Percentiles rank a stretch among this genome's conserved stretches.
Conservation (phyloP, 1,140 invertebrate species). For the Drosophila yakuba region DNA sequence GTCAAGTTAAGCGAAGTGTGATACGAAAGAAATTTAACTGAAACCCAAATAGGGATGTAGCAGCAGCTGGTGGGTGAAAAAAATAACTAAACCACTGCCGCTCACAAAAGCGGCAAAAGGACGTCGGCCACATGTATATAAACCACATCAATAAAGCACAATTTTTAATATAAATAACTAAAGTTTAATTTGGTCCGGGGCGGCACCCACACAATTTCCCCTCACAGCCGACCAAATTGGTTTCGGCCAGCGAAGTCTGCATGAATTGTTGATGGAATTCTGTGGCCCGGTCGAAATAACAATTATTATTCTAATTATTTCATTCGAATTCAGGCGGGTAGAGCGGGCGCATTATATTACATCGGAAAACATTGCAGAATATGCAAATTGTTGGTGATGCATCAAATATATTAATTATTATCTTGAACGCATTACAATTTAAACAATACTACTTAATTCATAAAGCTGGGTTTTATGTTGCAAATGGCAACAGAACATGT, state of each 20-base stretch:
- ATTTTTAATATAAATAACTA: constrained; percentile 83
- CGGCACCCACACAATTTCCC: constrained; percentile 16
- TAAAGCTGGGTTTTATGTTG: background rate
- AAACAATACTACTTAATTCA: background rate
- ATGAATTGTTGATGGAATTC: constrained; percentile 52
- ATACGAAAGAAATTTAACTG: constrained; percentile 50
- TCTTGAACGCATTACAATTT: background rate
- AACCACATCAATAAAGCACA: constrained; percentile 81
- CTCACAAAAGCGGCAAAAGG: constrained; percentile 54
- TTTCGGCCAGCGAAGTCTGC: constrained; percentile 38
- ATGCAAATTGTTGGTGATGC: background rate
- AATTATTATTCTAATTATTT: constrained; percentile 76
- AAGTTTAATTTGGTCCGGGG: constrained; percentile 72
- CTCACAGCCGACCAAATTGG: constrained; percentile 9
- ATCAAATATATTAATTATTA: constrained; percentile 8
- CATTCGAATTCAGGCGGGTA: constrained; percentile 39
- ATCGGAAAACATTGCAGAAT: constrained; percentile 12
- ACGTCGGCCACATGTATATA: constrained; percentile 39
- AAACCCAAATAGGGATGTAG: constrained; percentile 41
- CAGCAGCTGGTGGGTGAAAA: constrained; percentile 37
- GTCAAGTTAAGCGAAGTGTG: constrained; percentile 62
- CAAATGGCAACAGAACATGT: background rate
- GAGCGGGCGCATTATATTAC: constrained; percentile 16
- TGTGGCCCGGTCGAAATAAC: constrained; percentile 41
- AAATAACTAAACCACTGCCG: constrained; percentile 56